A percentile compares a stretch with the other conserved stretches of the same genome.
Conservation (phyloP, 2,113 vertebrate genomes). For the Actenoides hombroni region DNA sequence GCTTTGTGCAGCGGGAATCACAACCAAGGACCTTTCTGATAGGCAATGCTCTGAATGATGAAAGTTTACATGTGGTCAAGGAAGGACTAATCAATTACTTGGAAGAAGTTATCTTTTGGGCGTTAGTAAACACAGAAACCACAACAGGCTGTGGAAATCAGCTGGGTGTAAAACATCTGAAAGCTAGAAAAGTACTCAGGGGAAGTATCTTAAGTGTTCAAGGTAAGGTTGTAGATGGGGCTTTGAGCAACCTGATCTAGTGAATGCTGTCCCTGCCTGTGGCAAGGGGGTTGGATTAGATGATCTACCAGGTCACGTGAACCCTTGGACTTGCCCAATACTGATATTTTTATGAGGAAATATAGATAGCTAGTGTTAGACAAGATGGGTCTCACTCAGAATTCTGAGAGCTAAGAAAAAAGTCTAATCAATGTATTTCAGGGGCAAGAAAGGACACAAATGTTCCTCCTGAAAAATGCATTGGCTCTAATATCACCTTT, state of each 20-base stretch:
- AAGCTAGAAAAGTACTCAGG: background rate
- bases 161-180: background rate
- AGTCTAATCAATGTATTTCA: accelerated
- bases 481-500: background rate
- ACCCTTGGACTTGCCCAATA: background rate
- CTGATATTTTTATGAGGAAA: background rate
- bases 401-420: background rate
- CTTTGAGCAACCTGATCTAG: background rate
- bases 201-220: background rate
- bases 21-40: background rate
- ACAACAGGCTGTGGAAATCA: background rate
- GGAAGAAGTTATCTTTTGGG: background rate
- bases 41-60: background rate
- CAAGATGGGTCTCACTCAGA: background rate
- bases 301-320: background rate
- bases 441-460: background rate
- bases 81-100: background rate
- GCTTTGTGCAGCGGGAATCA: background rate
- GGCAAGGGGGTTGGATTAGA: background rate
- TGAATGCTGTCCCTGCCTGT: background rate
- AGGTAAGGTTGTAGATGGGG: background rate
- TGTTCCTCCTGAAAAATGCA: background rate
- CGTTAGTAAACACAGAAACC: background rate
- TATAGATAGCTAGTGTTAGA: background rate
- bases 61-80: background rate